phyloP scores from a whole-genome alignment of 2,888 invertebrate species.

The Celastrina argiolus region DNA sequence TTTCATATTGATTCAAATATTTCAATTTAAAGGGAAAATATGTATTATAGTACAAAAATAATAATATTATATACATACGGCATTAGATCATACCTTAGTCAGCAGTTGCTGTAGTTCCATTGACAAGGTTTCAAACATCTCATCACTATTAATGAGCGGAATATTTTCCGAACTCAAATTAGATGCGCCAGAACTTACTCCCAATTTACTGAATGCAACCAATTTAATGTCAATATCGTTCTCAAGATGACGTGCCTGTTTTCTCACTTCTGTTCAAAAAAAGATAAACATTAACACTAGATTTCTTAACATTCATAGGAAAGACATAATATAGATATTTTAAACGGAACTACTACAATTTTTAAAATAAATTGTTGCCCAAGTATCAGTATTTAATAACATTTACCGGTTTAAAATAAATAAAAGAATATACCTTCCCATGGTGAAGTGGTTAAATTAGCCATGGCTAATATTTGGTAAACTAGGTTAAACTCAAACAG shows the following conservation, averaged over 20 bases:
- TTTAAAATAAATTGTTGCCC: background rate
- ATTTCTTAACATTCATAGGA: background rate
- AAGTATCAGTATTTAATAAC: background rate
- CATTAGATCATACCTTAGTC: slow-evolving; percentile 80
- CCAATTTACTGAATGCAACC: slow-evolving; percentile 96
- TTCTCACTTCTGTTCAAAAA: slow-evolving; percentile 84
- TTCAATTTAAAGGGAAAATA: no score
- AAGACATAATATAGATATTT: slow-evolving; percentile 35
- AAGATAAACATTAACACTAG: slow-evolving; percentile 37
- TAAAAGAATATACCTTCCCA: slow-evolving; percentile 26
- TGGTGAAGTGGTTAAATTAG: slow-evolving; percentile 23
- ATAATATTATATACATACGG: background rate
- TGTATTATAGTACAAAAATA: no score
- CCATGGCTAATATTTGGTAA: slow-evolving; percentile 13
- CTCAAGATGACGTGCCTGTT: slow-evolving; percentile 94
- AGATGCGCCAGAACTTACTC: slow-evolving; percentile 80
- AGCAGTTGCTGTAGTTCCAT: slow-evolving; percentile 94
- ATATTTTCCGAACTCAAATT: slow-evolving; percentile 83
- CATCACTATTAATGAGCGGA: slow-evolving; percentile 91
- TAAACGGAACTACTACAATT: slow-evolving; percentile 23
- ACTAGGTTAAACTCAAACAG: background rate
- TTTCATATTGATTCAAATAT: no score
- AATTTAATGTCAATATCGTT: slow-evolving; percentile 98
- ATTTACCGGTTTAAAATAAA: background rate
- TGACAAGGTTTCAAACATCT: slow-evolving; percentile 94